Base-by-base conservation (phyloP, 2,113 vertebrate species). In the Strigops habroptila region DNA sequence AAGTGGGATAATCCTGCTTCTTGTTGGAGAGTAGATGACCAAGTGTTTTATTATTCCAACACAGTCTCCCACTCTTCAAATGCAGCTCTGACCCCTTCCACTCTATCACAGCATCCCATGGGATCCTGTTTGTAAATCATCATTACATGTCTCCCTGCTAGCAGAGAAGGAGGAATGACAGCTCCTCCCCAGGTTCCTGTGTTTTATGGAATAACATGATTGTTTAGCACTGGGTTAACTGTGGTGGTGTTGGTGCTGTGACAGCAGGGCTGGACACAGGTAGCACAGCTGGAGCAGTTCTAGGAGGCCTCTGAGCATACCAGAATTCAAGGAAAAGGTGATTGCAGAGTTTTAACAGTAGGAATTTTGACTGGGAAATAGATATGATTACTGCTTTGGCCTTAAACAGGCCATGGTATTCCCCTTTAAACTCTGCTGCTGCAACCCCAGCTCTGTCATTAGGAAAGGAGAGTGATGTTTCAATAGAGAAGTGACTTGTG, bases 401-500 rank as follows among this genome's bases (percentile, higher is more conserved):
- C 18, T 65, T 60, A 41, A 41, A 43, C 14, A 64, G 17, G 14
- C n/a, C 6, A 1, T 2, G 82, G 41, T 7, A 13, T 17, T 57
- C 37, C 28, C 4, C 37, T 68, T 59, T 23, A 75, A 44, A 41
- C 14, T 9, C 8, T 0, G 0, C 44, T 62, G 41, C 48, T 2
- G 5, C 41, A 53, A 23, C 15, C 25, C 22, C 44, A 64, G 62
- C 52, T 70, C 55, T 21, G 13, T 39, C 7, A 4, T 18, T 49
- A 46, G 55, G 68, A 73, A 63, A 43, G 9, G 3, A 90, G 13
- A 79, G n/a, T 10, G 68, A 57, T 81, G 68, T 28, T 31, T 91
- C 86, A 46, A 8, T 1, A 51, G 75, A 65, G 68, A 41, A 60
- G 12, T 0, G 17, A 77, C 62, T 80, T 44, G 62, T 0, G 2